These are phyloP conservation scores for Oikopleura dioica DNA, from an alignment of 23 tunicate genomes.

Conservation along the genomic window DNA sequence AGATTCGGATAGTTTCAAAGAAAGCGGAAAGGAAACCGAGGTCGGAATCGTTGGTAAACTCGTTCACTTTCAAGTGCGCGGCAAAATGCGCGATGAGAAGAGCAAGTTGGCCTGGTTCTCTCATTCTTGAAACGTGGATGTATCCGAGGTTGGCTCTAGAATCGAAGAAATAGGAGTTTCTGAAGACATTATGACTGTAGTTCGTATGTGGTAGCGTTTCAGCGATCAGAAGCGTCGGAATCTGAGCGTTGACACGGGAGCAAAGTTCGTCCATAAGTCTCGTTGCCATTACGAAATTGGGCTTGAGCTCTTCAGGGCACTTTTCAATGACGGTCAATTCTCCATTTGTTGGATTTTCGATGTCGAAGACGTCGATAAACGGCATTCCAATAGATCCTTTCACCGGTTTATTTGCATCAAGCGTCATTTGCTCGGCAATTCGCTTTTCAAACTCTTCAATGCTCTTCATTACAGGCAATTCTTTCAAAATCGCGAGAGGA, in stretches of 20 bases:
- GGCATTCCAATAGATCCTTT: neutral
- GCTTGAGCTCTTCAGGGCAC: neutral
- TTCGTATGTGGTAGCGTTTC: neutral
- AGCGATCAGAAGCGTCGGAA: neutral
- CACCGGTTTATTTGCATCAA: neutral
- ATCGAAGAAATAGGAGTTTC: neutral
- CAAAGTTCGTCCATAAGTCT: neutral
- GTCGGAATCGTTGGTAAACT: neutral
- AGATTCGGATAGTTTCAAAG: neutral
- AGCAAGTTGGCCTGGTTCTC: neutral
- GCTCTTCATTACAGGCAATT: neutral
- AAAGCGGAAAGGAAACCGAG: neutral
- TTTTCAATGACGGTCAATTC: neutral
- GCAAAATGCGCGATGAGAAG: conserved; percentile 8
- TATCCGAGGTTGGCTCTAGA: neutral
- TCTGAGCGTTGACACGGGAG: neutral
- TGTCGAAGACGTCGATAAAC: neutral
- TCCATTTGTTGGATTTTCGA: neutral
- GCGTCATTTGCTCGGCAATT: neutral
- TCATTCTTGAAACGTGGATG: neutral
- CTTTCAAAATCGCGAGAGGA: neutral
- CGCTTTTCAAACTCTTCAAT: neutral
- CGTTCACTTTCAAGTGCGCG: neutral
- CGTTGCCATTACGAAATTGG: neutral
- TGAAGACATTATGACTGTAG: neutral